A percentile compares a stretch with the other conserved stretches of the same genome.
Conservation (phyloP, 2,888 invertebrate species). For the Cephonodes hylas region DNA sequence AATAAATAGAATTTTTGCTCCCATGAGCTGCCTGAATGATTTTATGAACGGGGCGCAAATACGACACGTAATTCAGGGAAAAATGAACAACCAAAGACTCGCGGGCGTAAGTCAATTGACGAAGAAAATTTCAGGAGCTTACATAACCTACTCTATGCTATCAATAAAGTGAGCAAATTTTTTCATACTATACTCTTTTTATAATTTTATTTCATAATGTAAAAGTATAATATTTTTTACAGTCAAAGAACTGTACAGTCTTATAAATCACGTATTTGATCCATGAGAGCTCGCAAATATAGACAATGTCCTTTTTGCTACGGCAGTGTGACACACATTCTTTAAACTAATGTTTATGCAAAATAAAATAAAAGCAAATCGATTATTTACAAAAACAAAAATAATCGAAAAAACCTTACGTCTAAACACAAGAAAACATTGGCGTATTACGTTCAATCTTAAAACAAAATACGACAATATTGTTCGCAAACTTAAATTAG, state of each 20-base stretch:
- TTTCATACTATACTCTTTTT: neutral
- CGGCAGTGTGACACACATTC: neutral
- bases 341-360: neutral
- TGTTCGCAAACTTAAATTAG: slow-evolving; percentile 19
- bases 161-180: neutral
- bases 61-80: neutral
- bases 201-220: neutral
- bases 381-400: neutral
- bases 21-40: slow-evolving; percentile 25
- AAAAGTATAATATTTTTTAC: neutral
- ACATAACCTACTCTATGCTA: neutral
- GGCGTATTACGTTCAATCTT: slow-evolving; percentile 43
- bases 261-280: neutral
- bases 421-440: slow-evolving; percentile 35
- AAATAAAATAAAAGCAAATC: slow-evolving; percentile 1
- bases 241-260: neutral
- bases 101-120: neutral
- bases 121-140: neutral
- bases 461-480: slow-evolving; percentile 53
- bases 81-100: neutral
- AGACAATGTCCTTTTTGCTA: no score
- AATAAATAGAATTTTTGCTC: slow-evolving; percentile 25
- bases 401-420: neutral
- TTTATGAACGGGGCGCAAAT: slow-evolving; percentile 16
- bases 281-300: no score